Percentiles rank a stretch among this genome's conserved stretches.
These are phyloP conservation scores for Poecilia latipinna DNA, from an alignment of 2,113 vertebrate species.

Conservation along the genomic window DNA sequence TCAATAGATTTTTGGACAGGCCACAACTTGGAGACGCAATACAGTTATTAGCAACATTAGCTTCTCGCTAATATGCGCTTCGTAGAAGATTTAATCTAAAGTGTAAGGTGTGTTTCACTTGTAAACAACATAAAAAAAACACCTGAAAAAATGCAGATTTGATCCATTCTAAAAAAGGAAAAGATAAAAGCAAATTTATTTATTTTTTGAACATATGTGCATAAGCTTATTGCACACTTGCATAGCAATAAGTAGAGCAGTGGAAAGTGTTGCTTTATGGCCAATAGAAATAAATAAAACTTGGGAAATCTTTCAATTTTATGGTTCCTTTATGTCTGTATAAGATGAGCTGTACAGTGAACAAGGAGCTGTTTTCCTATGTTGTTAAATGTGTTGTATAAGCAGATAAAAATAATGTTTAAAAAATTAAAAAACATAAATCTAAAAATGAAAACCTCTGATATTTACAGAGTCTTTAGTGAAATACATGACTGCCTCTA, in stretches of 20 bases:
- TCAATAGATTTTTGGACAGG: too few species aligned
- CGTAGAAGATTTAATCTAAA: too few species aligned
- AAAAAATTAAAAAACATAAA: too few species aligned
- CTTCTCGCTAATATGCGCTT: too few species aligned
- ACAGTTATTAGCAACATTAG: neutral
- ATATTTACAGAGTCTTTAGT: too few species aligned
- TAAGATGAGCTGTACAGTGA: too few species aligned
- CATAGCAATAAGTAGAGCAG: neutral
- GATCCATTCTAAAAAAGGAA: neutral
- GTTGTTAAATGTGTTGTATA: too few species aligned
- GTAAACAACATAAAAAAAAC: too few species aligned
- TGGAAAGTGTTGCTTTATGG: neutral
- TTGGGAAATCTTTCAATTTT: neutral
- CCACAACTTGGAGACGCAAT: neutral
- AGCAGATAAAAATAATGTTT: too few species aligned
- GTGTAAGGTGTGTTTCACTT: too few species aligned
- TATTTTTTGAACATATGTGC: neutral
- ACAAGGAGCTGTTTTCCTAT: too few species aligned
- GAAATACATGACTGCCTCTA: too few species aligned
- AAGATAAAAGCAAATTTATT: neutral
- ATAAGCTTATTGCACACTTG: neutral
- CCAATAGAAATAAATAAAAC: neutral
- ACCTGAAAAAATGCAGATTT: neutral
- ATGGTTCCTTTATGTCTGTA: neutral
- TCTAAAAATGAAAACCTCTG: neutral